A percentile compares a stretch with the other conserved stretches of the same genome.
Evolutionary conservation across 2,888 invertebrate genomes (phyloP).

Genomic region (Nomada ferruginata): DNA sequence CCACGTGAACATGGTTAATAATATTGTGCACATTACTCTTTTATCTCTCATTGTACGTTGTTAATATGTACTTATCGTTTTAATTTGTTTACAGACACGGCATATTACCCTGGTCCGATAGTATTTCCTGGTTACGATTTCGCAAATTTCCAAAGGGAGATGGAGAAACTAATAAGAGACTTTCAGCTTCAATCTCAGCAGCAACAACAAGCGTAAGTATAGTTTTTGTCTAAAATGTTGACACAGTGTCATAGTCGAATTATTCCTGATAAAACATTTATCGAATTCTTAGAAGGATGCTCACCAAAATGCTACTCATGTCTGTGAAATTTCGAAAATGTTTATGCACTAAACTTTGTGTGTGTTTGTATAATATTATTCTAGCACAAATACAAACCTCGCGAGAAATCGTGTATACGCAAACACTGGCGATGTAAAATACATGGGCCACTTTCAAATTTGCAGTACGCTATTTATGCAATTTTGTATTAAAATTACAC

Average conservation of each 20-base stretch:
- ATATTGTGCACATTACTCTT: neutral
- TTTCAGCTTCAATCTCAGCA: conserved; percentile 69
- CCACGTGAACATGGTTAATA: neutral
- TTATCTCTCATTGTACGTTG: neutral
- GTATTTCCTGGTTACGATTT: conserved; percentile 21
- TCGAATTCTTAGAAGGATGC: too few relatives aligned
- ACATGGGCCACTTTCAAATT: too few relatives aligned
- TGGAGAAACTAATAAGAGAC: conserved; percentile 66
- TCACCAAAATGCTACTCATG: too few relatives aligned
- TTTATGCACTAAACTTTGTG: too few relatives aligned
- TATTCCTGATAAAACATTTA: too few relatives aligned
- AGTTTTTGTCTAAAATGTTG: neutral
- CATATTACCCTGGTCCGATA: neutral
- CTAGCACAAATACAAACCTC: too few relatives aligned
- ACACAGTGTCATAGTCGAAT: neutral
- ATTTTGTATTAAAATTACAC: neutral
- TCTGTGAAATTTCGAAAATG: too few relatives aligned
- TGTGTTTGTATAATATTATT: too few relatives aligned
- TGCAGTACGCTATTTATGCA: too few relatives aligned
- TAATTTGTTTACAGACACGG: conserved; percentile 24
- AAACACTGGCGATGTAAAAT: too few relatives aligned
- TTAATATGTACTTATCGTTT: neutral
- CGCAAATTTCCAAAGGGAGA: conserved; percentile 50
- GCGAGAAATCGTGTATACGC: too few relatives aligned
- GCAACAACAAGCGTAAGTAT: conserved; percentile 75